Evolutionary conservation across 2,888 invertebrate genomes (phyloP), one percentile per base, ranked within the genome.

Genomic region (Hyppa rectilinea): DNA sequence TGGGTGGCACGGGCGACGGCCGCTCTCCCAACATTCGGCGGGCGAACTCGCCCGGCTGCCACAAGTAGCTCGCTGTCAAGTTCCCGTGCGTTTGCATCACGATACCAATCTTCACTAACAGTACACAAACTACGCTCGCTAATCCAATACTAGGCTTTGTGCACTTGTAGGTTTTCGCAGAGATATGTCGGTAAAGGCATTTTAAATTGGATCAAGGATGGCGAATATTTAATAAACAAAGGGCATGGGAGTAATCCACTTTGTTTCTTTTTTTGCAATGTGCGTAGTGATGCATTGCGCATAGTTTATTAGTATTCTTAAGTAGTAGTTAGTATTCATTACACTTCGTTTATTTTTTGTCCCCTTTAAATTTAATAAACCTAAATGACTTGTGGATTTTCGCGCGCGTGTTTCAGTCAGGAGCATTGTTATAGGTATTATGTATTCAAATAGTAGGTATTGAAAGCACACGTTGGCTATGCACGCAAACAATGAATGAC

Each of bases 31-130:
- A 86, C 93, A 96, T 92, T 36, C 96, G 92, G 26, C 95, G 91
- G 40, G 95, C 95, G 70, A 95, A 90, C 86, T 96, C 96, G 45
- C 94, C 93, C n/a, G 95, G 95, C 83, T 96, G 96, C 96, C 96
- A 96, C 76, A 96, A 87, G 85, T 94, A 95, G 89, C 95, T 95
- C 75, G 94, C 93, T 61, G 95, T 94, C 84, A 96, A 87, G 88
- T 94, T 93, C 20, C 94, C 94, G 93, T 95, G 95, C 88, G 94
- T 90, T 87, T 94, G 93, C 96, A 96, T 96, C 91, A 90, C 93
- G 91, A 84, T 83, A 81, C 90, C 83, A 85, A 86, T 89, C 90
- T 88, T 86, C 85, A 93, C 94, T 93, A 89, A 91, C 91, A 86
- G 85, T 83, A 85, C 87, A 88, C 89, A 87, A 89, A 87, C 87